Evolutionary conservation across 2,888 invertebrate species (phyloP).

Genomic region (Listrodromus nycthemerus): DNA sequence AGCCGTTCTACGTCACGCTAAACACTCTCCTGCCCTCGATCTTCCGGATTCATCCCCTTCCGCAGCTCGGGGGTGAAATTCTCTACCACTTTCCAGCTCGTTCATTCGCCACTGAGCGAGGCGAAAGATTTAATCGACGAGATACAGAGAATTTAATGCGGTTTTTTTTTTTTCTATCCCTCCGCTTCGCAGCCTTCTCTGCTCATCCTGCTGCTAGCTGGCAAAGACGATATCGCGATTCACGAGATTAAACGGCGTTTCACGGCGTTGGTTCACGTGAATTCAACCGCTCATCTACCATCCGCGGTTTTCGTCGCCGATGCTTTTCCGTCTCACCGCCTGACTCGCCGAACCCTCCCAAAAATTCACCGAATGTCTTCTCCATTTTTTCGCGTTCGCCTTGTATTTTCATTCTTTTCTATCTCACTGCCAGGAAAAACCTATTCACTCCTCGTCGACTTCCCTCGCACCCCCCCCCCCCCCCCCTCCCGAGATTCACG

Average conservation of each 20-base stretch:
- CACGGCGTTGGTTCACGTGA: slow-evolving; percentile 31
- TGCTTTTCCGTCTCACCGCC: slow-evolving; percentile 8
- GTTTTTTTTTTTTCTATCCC: slow-evolving; percentile 44
- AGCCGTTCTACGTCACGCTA: slow-evolving; percentile 8
- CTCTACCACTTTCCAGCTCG: slow-evolving; percentile 52
- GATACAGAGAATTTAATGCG: slow-evolving; percentile 71
- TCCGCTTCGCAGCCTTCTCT: slow-evolving; percentile 39
- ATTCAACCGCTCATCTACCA: slow-evolving; percentile 19
- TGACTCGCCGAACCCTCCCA: slow-evolving; percentile 27
- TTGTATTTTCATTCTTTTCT: slow-evolving; percentile 48
- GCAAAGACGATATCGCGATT: slow-evolving; percentile 63
- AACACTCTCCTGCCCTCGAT: slow-evolving; percentile 29
- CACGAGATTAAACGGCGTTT: slow-evolving; percentile 62
- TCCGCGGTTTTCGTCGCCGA: slow-evolving; percentile 19
- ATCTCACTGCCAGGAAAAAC: slow-evolving; percentile 39
- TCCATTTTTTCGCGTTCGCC: slow-evolving; percentile 58
- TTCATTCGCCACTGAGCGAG: slow-evolving; percentile 65
- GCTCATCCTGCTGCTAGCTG: slow-evolving; percentile 47
- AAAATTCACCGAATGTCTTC: slow-evolving; percentile 49
- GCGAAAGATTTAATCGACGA: slow-evolving; percentile 71
- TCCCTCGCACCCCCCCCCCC: slow-evolving; percentile 1
- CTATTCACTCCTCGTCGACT: not conserved
- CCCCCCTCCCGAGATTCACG: not conserved
- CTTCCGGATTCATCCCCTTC: slow-evolving; percentile 38
- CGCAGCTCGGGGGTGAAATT: slow-evolving; percentile 8